These are phyloP conservation scores for Diphyllodes magnificus DNA, from an alignment of 2,113 vertebrate genomes.

Conservation along the genomic window DNA sequence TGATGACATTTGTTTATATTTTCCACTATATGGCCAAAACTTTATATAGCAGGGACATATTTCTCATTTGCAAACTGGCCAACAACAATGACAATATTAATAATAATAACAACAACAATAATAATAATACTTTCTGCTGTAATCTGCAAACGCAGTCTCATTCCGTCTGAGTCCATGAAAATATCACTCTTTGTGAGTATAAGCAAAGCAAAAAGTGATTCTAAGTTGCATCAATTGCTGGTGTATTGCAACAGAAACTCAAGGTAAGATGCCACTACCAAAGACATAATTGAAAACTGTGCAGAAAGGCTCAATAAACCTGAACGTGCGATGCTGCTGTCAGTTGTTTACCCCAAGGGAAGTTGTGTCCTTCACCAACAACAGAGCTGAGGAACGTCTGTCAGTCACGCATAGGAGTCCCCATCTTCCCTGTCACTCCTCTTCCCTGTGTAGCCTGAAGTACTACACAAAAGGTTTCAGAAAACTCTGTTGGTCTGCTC, in stretches of 20 bases:
- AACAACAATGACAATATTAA: background rate
- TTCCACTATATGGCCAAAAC: background rate
- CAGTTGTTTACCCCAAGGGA: background rate
- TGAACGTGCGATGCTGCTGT: background rate
- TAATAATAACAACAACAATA: no score
- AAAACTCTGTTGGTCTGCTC: background rate
- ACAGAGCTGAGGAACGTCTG: background rate
- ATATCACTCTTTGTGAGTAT: background rate
- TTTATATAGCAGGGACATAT: background rate
- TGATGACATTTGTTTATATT: background rate
- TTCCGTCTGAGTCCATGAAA: background rate
- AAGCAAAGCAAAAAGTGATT: background rate
- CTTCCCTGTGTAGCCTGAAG: background rate
- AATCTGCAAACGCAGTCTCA: background rate
- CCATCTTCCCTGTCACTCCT: background rate
- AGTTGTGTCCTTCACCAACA: background rate
- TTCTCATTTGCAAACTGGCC: background rate
- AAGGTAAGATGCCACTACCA: background rate
- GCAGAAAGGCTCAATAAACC: background rate
- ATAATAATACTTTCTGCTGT: background rate
- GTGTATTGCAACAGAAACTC: background rate
- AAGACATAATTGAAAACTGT: background rate
- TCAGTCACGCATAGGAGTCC: background rate
- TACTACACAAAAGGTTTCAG: background rate
- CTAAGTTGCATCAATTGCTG: background rate